phyloP scores from a whole-genome alignment of 1,140 invertebrate species.

The Bombus impatiens region DNA sequence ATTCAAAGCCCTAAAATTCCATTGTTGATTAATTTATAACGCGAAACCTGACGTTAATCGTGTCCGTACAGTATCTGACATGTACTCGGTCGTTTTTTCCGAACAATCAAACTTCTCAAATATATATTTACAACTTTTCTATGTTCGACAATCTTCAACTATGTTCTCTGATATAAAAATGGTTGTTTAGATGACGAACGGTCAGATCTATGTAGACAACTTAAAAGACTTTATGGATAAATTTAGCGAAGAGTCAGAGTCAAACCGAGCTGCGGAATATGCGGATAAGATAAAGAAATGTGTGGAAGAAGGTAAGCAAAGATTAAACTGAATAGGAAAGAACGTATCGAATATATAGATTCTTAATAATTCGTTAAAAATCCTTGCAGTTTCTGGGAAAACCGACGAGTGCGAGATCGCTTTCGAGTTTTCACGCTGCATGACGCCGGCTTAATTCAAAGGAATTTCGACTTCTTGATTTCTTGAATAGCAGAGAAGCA shows the following conservation, averaged over 20 bases:
- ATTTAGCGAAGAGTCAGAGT: accelerated
- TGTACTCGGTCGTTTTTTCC: too few species aligned
- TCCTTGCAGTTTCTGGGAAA: conserved; percentile 7
- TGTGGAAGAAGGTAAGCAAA: conserved; percentile 3
- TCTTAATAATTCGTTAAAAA: background rate
- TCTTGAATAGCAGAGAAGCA: background rate
- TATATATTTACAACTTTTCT: background rate
- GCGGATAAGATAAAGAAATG: background rate
- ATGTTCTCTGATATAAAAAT: background rate
- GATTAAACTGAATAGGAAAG: background rate
- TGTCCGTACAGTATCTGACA: too few species aligned
- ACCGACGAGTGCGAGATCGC: conserved; percentile 32
- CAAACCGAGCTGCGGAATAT: accelerated
- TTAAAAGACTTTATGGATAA: background rate
- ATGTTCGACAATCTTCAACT: background rate
- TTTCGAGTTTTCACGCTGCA: background rate
- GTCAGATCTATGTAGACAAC: background rate
- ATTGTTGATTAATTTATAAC: too few species aligned
- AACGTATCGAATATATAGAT: background rate
- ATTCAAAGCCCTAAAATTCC: too few species aligned
- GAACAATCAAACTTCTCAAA: too few species aligned
- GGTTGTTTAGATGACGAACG: background rate
- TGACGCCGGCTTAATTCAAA: background rate
- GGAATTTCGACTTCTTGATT: background rate
- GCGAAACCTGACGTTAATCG: too few species aligned